Evolutionary conservation across 2,888 invertebrate genomes (phyloP).

Genomic region (Thecophora atra): DNA sequence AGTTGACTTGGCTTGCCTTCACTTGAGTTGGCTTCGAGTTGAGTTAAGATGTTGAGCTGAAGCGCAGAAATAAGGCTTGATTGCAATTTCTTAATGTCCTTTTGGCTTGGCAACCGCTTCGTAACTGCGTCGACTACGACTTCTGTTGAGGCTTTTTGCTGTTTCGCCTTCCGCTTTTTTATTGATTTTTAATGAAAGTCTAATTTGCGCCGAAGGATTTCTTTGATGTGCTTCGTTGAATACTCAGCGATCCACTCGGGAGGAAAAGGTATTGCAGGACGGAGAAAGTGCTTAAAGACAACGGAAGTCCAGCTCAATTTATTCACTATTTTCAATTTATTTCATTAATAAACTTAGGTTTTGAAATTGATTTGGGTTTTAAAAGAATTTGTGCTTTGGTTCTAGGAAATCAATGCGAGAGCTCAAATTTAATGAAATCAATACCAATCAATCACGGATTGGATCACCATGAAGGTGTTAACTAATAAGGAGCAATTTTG

Average conservation of each 20-base stretch:
- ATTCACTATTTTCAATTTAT: background rate
- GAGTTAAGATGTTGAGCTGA: background rate
- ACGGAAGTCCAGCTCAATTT: background rate
- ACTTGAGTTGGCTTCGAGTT: background rate
- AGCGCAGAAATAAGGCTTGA: constrained; percentile 3
- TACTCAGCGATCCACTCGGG: background rate
- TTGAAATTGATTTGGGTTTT: background rate
- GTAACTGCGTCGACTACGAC: background rate
- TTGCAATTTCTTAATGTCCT: constrained; percentile 7
- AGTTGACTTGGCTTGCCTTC: background rate
- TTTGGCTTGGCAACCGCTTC: too few species aligned
- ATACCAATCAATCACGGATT: constrained; percentile 27
- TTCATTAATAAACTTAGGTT: too few species aligned
- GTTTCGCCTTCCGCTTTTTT: constrained; percentile 4
- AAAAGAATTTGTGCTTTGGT: constrained; percentile 4
- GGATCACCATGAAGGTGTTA: constrained; percentile 27
- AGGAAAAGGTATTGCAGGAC: background rate
- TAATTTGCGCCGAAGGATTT: constrained; percentile 20
- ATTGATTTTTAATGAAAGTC: constrained; percentile 35
- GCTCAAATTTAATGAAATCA: constrained; percentile 21
- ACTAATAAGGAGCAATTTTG: constrained; percentile 20
- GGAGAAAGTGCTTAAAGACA: constrained; percentile 9
- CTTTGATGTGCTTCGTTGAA: constrained; percentile 19
- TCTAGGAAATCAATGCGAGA: constrained; percentile 10
- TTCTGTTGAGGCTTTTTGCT: background rate